Base-by-base conservation (phyloP, 2,888 invertebrate species). In the Sarcophaga subvicina region DNA sequence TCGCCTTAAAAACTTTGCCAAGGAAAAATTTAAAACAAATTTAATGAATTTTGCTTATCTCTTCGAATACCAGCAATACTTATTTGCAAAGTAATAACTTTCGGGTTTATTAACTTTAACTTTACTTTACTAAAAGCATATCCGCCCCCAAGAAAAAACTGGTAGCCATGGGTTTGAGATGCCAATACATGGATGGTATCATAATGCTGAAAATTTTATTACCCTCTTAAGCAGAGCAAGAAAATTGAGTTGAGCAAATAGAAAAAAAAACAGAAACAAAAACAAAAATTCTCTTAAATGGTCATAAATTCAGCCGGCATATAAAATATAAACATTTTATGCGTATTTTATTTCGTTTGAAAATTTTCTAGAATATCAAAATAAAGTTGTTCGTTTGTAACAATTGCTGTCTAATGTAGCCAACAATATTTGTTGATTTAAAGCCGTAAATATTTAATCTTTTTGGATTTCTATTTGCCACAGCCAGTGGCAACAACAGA, bases 301-400 rank as follows among this genome's bases (percentile, higher is more conserved):
- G 63, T 37, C 78, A 83, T 78, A 83, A 78, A 83, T 78, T 73
- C 22, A 6, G 54, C 14, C 67, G 49, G 20, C 25, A 67, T 22
- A 78, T 78, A 49, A 78, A 78, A 64, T 77, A 83, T 78, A 72
- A 78, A 78, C 20, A 67, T 67, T 78, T 67, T 45, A 70, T 49
- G 25, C 8, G 49, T 22, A 70, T 70, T 73, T 73, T 60, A 72
- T 45, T 37, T 62, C 20, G 14, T 11, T 49, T 45, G 3, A 14
- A 54, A 54, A 54, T 14, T 14, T 54, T 14, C 54, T 4, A 54
- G 17, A 54, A 3, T 54, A 54, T 14, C 22, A 54, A 54, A 54
- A 54, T 54, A 54, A 54, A 54, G 17, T 54, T 54, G 17, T 54
- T 54, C 17, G 12, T 54, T 54, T 54, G 54, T 54, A 12, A 14